phyloP scores from a whole-genome alignment of 2,113 vertebrate genomes.

The Burhinus bistriatus region DNA sequence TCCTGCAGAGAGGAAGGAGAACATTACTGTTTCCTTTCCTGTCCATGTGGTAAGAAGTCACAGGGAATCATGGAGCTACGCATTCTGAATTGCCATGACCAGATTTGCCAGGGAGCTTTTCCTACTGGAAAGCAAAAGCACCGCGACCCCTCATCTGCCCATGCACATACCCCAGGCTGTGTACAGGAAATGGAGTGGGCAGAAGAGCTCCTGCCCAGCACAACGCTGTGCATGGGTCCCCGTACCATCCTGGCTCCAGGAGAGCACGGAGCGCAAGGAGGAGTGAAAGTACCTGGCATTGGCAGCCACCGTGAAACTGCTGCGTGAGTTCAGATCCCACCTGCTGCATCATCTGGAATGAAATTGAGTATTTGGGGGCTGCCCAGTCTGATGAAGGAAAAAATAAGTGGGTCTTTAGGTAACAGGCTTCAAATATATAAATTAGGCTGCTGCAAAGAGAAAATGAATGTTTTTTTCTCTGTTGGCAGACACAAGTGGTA shows the following conservation, averaged over 20 bases:
- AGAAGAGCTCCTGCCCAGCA: background rate
- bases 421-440: background rate
- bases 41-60: background rate
- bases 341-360: background rate
- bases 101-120: background rate
- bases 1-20: background rate
- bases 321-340: accelerated
- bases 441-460: background rate
- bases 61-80: background rate
- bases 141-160: accelerated
- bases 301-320: background rate
- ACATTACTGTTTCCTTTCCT: background rate
- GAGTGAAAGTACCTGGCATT: background rate
- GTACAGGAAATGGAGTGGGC: background rate
- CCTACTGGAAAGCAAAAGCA: background rate
- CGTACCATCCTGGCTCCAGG: background rate
- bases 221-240: accelerated
- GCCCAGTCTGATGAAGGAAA: background rate
- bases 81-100: background rate
- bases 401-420: background rate
- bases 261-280: accelerated
- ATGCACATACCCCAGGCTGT: accelerated
- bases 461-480: background rate
- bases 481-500: background rate
- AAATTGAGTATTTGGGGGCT: background rate